These are phyloP conservation scores for Cichladusa arquata DNA, from an alignment of 2,113 vertebrate species.

Conservation along the genomic window DNA sequence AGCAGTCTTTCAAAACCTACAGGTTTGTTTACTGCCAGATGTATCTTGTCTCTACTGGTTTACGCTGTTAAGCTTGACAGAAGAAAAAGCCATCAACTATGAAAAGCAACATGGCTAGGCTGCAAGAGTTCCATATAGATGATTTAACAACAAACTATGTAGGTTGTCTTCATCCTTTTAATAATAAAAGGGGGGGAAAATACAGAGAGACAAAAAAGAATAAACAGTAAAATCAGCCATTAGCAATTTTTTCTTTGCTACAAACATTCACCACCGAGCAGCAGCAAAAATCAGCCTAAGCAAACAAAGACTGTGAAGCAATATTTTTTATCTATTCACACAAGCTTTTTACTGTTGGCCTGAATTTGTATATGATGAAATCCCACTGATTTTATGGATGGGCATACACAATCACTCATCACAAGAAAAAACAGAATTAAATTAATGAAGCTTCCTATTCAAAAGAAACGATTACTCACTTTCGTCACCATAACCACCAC, in stretches of 20 bases:
- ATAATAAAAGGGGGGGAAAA: background rate
- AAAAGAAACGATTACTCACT: constrained; percentile 71
- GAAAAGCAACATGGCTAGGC: background rate
- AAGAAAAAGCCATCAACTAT: background rate
- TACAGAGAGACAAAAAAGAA: background rate
- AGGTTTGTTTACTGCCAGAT: background rate
- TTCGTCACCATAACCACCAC: constrained; percentile 98
- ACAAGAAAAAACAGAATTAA: background rate
- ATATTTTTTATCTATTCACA: background rate
- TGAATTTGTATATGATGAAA: background rate
- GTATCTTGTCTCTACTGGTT: background rate
- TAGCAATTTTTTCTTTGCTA: background rate
- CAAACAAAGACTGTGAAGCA: background rate
- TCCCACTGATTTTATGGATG: background rate
- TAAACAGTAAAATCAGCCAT: background rate
- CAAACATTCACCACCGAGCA: background rate
- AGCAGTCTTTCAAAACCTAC: background rate
- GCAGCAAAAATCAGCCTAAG: background rate
- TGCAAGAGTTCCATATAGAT: background rate
- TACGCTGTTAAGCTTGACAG: background rate
- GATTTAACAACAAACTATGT: background rate
- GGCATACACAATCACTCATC: background rate
- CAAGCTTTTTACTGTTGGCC: background rate
- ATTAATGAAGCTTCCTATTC: background rate
- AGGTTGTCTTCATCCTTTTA: background rate